Base-by-base conservation (phyloP, 2,888 invertebrate species). In the Ctenicera cuprea region DNA sequence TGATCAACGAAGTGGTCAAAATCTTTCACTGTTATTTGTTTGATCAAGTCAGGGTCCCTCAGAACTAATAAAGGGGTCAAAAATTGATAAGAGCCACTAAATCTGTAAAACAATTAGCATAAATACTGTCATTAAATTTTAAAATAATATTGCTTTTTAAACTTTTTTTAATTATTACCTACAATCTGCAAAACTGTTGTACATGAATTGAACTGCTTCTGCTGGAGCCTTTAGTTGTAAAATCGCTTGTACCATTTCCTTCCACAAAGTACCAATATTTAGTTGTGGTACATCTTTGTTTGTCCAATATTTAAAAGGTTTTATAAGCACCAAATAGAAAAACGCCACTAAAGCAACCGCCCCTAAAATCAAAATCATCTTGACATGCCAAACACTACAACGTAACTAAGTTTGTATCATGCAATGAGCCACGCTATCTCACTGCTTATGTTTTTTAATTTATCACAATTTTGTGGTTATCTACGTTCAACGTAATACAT, bases 11-110 rank as follows among this genome's bases (percentile, higher is more conserved):
- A 77, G 65, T 66, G 61, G n/a, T 57, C 57, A 26, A 59, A 71
- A 38, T 91, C 90, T 70, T 90, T 87, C 30, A 91, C 89, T 71
- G 89, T 87, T 7, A 91, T 83, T 38, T 88, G 86, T 83, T 91
- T 91, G 7, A 92, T 89, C 14, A 92, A 80, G 4, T 91, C 91
- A 2, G 89, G 88, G 81, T 91, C 91, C 75, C 88, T 82, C 0
- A 91, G 76, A 38, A 89, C 84, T 12, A 91, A 80, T 0, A 88
- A 75, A 3, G 91, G 91, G 0, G 38, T 61, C 8, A 64, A 70
- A 62, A 83, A 82, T 41, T 81, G 77, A 59, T 80, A 83, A 7
- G 78, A 43, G 33, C 83, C 84, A 38, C 12, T 2, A 12, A 7
- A 12, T 38, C 12, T 38, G 7, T 4, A 1, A 12, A 12, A 38